Evolutionary conservation across 2,113 vertebrate genomes (phyloP).

Genomic region (Leptocoma aspasia): DNA sequence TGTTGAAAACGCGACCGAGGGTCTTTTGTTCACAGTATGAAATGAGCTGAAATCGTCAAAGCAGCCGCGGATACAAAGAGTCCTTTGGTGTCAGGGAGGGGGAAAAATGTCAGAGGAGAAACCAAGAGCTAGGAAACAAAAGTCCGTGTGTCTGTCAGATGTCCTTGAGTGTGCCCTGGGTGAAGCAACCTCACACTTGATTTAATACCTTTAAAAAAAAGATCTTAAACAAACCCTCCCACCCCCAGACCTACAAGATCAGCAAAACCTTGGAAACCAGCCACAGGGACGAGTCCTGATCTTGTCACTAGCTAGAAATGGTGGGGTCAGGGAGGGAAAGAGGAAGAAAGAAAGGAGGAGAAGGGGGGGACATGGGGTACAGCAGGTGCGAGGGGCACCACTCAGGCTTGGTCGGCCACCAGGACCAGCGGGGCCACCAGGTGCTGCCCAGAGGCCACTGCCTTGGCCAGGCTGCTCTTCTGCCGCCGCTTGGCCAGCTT

Average conservation of each 20-base stretch:
- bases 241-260: constrained; percentile 73
- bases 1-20: constrained; percentile 17
- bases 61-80: constrained; percentile 31
- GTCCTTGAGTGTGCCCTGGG: constrained; percentile 45
- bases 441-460: constrained; percentile 77
- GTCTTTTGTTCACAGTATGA: constrained; percentile 65
- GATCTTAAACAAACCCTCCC: constrained; percentile 18
- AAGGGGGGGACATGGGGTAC: neutral
- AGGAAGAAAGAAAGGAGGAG: neutral
- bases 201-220: constrained; percentile 21
- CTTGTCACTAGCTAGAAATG: constrained; percentile 45
- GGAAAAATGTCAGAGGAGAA: neutral
- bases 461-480: constrained; percentile 81
- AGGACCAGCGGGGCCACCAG: constrained; percentile 86
- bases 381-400: neutral
- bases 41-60: constrained; percentile 14
- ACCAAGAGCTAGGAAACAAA: neutral
- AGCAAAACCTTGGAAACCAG: constrained; percentile 73
- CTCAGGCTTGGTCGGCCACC: constrained; percentile 87
- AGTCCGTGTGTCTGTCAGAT: constrained; percentile 31
- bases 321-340: neutral
- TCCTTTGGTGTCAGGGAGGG: constrained; percentile 35
- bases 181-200: constrained; percentile 45
- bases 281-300: constrained; percentile 47
- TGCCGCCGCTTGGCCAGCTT: constrained; percentile 90